Percentiles rank a stretch among this genome's conserved stretches.
These are phyloP conservation scores for Scarus forsteni DNA, from an alignment of 2,797 vertebrate genomes.

Conservation along the genomic window DNA sequence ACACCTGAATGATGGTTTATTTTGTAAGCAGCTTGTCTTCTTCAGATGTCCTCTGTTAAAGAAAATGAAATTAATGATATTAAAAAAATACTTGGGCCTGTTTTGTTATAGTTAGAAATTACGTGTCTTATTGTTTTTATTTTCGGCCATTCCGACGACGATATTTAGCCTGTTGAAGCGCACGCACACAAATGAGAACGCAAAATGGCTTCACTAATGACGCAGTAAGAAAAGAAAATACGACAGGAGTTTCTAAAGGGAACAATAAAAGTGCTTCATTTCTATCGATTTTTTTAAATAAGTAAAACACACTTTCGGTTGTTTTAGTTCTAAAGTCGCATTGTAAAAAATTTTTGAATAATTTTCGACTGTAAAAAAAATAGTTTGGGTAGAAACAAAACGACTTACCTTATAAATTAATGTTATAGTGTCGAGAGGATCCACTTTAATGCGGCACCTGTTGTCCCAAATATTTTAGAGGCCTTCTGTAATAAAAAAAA, in stretches of 20 bases:
- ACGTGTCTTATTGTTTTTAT: too few species aligned
- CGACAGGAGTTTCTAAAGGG: too few species aligned
- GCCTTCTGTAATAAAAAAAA: too few species aligned
- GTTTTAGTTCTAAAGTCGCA: not conserved
- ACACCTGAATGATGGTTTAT: constrained; percentile 65
- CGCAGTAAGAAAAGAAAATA: constrained; percentile 7
- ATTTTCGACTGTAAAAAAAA: not conserved
- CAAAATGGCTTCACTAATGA: constrained; percentile 3
- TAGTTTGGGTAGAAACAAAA: constrained; percentile 10
- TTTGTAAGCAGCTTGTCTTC: constrained; percentile 56
- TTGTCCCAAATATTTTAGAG: constrained; percentile 55
- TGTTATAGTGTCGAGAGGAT: not conserved
- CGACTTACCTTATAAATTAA: constrained; percentile 31
- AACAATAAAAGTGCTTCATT: too few species aligned
- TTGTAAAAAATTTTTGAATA: not conserved
- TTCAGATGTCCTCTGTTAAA: constrained; percentile 32
- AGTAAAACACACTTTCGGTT: not conserved
- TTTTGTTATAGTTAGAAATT: too few species aligned
- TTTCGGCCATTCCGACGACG: too few species aligned
- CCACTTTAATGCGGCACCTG: constrained; percentile 56
- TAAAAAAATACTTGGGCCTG: too few species aligned
- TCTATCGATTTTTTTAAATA: too few species aligned
- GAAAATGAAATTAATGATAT: not conserved
- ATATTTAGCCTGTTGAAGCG: too few species aligned
- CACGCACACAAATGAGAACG: not conserved